A percentile compares a stretch with the other conserved stretches of the same genome.
Conservation (phyloP, 2,888 invertebrate species). For the Parasteatoda lunata region DNA sequence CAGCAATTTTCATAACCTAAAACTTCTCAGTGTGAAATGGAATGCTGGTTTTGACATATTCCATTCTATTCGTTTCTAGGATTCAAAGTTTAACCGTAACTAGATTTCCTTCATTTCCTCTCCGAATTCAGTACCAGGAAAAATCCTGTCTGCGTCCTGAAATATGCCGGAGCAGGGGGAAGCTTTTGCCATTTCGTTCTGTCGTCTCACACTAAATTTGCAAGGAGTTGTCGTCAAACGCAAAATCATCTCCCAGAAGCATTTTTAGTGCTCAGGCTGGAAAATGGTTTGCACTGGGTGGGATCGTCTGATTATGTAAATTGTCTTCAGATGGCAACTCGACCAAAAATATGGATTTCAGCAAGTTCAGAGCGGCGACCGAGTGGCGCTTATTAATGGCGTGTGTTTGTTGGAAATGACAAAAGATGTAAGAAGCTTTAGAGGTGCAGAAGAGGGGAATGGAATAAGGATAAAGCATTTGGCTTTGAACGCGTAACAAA, state of each 20-base stretch:
- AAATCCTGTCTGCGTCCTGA: not conserved
- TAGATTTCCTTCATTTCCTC: too few species aligned
- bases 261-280: not conserved
- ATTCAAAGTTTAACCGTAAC: too few species aligned
- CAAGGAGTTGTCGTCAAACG: not conserved
- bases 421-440: not conserved
- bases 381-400: constrained; percentile 3
- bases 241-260: not conserved
- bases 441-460: constrained; percentile 6
- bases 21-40: too few species aligned
- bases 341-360: constrained; percentile 25
- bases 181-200: not conserved
- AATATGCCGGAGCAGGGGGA: not conserved
- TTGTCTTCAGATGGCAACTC: constrained; percentile 8
- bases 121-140: not conserved
- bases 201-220: not conserved
- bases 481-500: not conserved
- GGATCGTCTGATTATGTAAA: constrained; percentile 36
- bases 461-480: not conserved
- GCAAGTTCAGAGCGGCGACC: constrained; percentile 14
- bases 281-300: constrained; percentile 8
- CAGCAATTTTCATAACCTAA: too few species aligned
- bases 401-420: not conserved
- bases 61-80: too few species aligned
- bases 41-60: too few species aligned